Percentiles rank a stretch among this genome's conserved stretches.
Conservation (phyloP, 2,888 invertebrate genomes). For the Scaptomyza caliginosa region DNA sequence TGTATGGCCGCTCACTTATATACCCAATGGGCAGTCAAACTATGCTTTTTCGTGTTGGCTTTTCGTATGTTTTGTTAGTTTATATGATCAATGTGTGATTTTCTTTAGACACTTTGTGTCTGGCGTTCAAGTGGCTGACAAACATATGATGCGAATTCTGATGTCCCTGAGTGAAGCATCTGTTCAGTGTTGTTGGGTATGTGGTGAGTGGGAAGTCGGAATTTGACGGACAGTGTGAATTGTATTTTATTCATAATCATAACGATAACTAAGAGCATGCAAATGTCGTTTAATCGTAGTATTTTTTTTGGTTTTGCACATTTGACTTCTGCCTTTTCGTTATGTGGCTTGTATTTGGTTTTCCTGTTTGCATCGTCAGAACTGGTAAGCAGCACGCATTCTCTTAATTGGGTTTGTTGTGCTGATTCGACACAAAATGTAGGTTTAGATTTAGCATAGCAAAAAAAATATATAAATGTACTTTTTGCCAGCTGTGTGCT, state of each 20-base stretch:
- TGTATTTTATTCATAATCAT: constrained; percentile 4
- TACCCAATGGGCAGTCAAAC: constrained; percentile 35
- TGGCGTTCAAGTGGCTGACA: constrained; percentile 57
- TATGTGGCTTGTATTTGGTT: constrained; percentile 23
- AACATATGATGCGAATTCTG: constrained; percentile 42
- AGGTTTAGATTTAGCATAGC: constrained; percentile 4
- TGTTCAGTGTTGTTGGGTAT: constrained; percentile 1
- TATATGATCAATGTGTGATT: constrained; percentile 52
- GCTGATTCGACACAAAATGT: constrained; percentile 43
- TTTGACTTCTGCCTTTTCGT: constrained; percentile 20
- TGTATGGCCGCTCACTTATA: constrained; percentile 53
- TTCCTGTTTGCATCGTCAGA: constrained; percentile 40
- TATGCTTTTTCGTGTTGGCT: constrained; percentile 4
- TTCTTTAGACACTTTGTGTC: constrained; percentile 40
- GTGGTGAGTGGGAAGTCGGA: constrained; percentile 11
- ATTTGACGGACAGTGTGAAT: constrained; percentile 1
- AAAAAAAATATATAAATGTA: too few relatives aligned
- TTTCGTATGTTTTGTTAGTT: constrained; percentile 42
- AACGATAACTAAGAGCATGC: constrained; percentile 32
- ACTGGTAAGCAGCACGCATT: constrained; percentile 16
- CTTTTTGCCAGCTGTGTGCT: neutral
- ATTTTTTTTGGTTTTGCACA: constrained; percentile 15
- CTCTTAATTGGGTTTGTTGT: constrained; percentile 41
- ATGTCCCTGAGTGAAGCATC: constrained; percentile 28
- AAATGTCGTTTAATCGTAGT: constrained; percentile 34